These are phyloP conservation scores for Archivesica marissinica DNA, from an alignment of 1,140 invertebrate species.

Conservation along the genomic window DNA sequence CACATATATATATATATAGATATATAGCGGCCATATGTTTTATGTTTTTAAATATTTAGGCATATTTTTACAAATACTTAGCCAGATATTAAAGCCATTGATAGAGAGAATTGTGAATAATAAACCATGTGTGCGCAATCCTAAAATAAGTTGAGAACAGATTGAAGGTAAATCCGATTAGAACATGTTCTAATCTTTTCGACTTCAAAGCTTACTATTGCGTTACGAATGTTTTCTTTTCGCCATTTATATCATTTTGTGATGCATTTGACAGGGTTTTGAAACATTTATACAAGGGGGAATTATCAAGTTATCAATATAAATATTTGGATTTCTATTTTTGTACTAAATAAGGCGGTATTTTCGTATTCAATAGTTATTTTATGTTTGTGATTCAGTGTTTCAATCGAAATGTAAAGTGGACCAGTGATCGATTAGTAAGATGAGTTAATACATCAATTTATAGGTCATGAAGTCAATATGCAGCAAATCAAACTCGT, in stretches of 20 bases:
- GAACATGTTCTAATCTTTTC: background rate
- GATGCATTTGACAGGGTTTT: slow-evolving; percentile 19
- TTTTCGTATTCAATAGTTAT: too few relatives aligned
- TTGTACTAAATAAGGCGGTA: background rate
- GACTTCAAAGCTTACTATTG: slow-evolving; percentile 9
- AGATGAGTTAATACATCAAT: too few relatives aligned
- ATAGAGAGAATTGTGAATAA: background rate
- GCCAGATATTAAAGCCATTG: background rate
- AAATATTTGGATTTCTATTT: slow-evolving; percentile 39
- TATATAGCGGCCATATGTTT: background rate
- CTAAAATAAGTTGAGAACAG: slow-evolving; percentile 1
- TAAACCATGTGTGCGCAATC: slow-evolving; percentile 11
- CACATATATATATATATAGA: too few relatives aligned
- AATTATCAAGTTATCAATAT: slow-evolving; percentile 32
- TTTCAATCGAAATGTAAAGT: too few relatives aligned
- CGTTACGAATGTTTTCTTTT: slow-evolving; percentile 29
- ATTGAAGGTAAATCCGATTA: slow-evolving; percentile 19
- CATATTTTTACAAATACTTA: slow-evolving; percentile 22
- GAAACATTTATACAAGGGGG: background rate
- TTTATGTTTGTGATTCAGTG: too few relatives aligned
- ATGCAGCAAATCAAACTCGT: too few relatives aligned
- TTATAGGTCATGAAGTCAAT: too few relatives aligned
- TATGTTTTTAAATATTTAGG: background rate
- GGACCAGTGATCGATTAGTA: too few relatives aligned
- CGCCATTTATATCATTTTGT: slow-evolving; percentile 25